A percentile compares a stretch with the other conserved stretches of the same genome.
Conservation (phyloP, 1,140 invertebrate genomes). For the Tyrophagus putrescentiae region DNA sequence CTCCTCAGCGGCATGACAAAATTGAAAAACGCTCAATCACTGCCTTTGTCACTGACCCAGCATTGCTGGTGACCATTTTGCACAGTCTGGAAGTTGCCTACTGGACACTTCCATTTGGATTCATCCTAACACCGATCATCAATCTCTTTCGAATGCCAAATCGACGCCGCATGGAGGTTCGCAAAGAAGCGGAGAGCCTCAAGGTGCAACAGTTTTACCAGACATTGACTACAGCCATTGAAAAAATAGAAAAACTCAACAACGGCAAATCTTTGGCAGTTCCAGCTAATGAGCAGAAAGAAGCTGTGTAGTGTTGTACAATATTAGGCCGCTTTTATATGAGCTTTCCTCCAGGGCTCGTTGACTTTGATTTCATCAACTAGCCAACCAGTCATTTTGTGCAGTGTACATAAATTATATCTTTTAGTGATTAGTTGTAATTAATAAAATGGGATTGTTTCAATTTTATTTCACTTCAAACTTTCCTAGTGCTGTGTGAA, state of each 20-base stretch:
- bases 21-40: constrained; percentile 10
- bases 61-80: constrained; percentile 21
- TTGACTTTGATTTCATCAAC: background rate
- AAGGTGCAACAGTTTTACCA: constrained; percentile 3
- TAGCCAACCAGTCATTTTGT: constrained; percentile 3
- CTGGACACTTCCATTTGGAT: constrained; percentile 22
- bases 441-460: background rate
- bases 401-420: constrained; percentile 1
- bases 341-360: too few relatives aligned
- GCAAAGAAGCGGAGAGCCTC: background rate
- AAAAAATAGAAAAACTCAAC: constrained; percentile 5
- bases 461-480: background rate
- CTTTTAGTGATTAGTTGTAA: background rate
- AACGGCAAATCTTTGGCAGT: background rate
- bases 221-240: background rate
- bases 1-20: too few relatives aligned
- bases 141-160: constrained; percentile 24
- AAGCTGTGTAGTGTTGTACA: too few relatives aligned
- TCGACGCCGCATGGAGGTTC: constrained; percentile 3
- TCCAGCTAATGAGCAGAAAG: too few relatives aligned
- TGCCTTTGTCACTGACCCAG: constrained; percentile 21
- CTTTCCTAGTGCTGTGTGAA: constrained; percentile 1
- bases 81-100: constrained; percentile 22
- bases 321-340: too few relatives aligned
- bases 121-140: constrained; percentile 23